Evolutionary conservation across 2,888 invertebrate species (phyloP).

Genomic region (Stratiomys singularior): DNA sequence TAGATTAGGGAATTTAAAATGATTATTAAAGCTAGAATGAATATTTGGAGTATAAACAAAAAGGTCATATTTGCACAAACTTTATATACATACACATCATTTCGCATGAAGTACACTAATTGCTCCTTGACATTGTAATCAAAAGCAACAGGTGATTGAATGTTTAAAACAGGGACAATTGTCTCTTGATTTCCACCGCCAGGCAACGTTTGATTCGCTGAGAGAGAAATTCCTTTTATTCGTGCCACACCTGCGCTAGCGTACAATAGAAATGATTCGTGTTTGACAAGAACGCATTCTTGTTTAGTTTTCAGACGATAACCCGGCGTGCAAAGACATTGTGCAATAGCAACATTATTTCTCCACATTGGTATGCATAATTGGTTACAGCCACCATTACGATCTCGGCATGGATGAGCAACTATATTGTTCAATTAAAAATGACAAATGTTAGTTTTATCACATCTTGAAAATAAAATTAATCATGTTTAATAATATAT

Average conservation of each 20-base stretch:
- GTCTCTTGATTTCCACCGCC: slow-evolving; percentile 66
- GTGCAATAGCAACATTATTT: slow-evolving; percentile 68
- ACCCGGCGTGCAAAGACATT: slow-evolving; percentile 80
- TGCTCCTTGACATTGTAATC: slow-evolving; percentile 74
- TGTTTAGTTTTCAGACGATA: slow-evolving; percentile 70
- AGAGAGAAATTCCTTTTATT: slow-evolving; percentile 73
- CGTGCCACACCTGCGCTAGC: slow-evolving; percentile 75
- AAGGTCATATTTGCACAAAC: no score
- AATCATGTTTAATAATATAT: not conserved
- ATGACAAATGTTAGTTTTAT: not conserved
- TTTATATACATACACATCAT: slow-evolving; percentile 60
- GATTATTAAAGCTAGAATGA: no score
- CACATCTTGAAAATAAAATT: not conserved
- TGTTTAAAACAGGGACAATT: slow-evolving; percentile 76
- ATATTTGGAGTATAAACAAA: no score
- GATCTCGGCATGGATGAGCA: slow-evolving; percentile 74
- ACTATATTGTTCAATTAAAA: slow-evolving; percentile 62
- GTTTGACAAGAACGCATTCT: slow-evolving; percentile 71
- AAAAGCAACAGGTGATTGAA: slow-evolving; percentile 73
- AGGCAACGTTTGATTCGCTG: slow-evolving; percentile 54
- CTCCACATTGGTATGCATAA: slow-evolving; percentile 77
- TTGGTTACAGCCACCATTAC: slow-evolving; percentile 79
- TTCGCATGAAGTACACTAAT: slow-evolving; percentile 74
- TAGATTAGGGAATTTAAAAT: no score
- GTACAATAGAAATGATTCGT: slow-evolving; percentile 74